phyloP scores from a whole-genome alignment of 2,888 invertebrate species.

The Keiferia lycopersicella region DNA sequence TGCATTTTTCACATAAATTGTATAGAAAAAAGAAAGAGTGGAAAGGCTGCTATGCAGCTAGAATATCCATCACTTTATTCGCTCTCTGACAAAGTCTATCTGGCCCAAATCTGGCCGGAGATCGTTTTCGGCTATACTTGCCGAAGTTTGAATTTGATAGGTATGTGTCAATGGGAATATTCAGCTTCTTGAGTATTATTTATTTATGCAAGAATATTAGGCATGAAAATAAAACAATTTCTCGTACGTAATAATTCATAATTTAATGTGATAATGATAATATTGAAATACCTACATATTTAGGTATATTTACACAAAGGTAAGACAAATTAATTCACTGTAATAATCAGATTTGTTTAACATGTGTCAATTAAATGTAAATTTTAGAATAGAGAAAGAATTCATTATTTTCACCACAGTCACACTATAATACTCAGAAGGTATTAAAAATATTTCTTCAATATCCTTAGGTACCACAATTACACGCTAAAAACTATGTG shows the following conservation, averaged over 20 bases:
- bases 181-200: too few relatives aligned
- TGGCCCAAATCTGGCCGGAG: too few relatives aligned
- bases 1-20: too few relatives aligned
- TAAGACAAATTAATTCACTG: conserved; percentile 55
- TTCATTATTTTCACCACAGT: conserved; percentile 20
- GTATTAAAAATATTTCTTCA: conserved; percentile 71
- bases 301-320: conserved; percentile 65
- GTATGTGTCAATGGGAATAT: too few relatives aligned
- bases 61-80: too few relatives aligned
- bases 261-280: conserved; percentile 77
- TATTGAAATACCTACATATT: conserved; percentile 62
- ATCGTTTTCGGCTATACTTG: too few relatives aligned
- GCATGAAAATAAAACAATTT: conserved; percentile 44
- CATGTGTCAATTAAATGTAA: conserved; percentile 27
- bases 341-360: conserved; percentile 38
- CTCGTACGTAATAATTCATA: conserved; percentile 66
- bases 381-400: conserved; percentile 3
- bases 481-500: conserved; percentile 50
- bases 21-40: too few relatives aligned
- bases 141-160: too few relatives aligned
- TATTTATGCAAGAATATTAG: background rate
- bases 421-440: conserved; percentile 67
- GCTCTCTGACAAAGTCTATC: too few relatives aligned
- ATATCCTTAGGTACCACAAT: conserved; percentile 57
- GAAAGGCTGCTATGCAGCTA: too few relatives aligned